Conservation (phyloP, 2,113 vertebrate genomes). For the Myocastor coypus region DNA sequence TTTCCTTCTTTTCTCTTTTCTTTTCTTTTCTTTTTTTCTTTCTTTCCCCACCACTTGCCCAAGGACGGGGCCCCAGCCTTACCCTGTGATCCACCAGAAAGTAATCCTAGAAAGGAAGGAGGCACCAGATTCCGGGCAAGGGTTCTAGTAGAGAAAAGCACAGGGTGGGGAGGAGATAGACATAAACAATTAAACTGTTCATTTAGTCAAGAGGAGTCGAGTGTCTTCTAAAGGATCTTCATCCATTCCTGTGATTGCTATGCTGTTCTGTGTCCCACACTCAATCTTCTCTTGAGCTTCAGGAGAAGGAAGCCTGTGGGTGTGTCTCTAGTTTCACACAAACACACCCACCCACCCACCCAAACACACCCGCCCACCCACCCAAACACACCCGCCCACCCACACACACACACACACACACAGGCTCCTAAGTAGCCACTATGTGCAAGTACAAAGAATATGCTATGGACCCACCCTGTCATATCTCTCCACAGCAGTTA, state of each 20-base stretch:
- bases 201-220: neutral
- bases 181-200: neutral
- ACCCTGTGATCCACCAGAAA: slow-evolving; percentile 99
- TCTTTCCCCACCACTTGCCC: neutral
- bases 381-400: too few relatives aligned
- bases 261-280: too few relatives aligned
- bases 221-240: neutral
- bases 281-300: neutral
- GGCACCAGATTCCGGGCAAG: slow-evolving; percentile 93
- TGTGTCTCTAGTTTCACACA: neutral
- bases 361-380: too few relatives aligned
- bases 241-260: neutral
- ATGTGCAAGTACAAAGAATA: accelerated
- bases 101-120: slow-evolving; percentile 96
- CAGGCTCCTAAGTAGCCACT: neutral
- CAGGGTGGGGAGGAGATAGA: neutral
- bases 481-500: neutral
- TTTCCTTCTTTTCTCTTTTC: neutral
- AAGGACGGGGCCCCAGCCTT: slow-evolving; percentile 69
- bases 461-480: accelerated
- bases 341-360: too few relatives aligned
- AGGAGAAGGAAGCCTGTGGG: too few relatives aligned
- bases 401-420: neutral
- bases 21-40: neutral
- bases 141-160: slow-evolving; percentile 89